phyloP scores from a whole-genome alignment of 2,888 invertebrate genomes.

The Leptura quadrifasciata region DNA sequence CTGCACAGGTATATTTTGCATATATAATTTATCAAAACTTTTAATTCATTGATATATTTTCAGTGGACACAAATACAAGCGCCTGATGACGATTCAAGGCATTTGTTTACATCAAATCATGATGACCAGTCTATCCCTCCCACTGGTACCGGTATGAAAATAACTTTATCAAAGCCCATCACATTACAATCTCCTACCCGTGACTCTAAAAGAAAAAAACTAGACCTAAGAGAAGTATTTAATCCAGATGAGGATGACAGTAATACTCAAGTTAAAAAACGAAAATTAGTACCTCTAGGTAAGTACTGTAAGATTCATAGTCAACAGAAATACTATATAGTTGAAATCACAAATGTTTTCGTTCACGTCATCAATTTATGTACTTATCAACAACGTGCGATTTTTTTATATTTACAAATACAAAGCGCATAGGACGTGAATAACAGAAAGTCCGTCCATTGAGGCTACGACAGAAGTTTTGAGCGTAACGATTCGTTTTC shows the following conservation, averaged over 20 bases:
- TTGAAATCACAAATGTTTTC: too few species aligned
- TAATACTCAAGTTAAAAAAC: slow-evolving; percentile 78
- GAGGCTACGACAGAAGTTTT: too few species aligned
- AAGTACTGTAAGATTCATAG: slow-evolving; percentile 49
- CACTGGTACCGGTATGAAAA: slow-evolving; percentile 71
- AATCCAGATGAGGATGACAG: slow-evolving; percentile 88
- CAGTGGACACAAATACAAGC: slow-evolving; percentile 73
- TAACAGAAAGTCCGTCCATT: too few species aligned
- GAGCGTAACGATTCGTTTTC: too few species aligned
- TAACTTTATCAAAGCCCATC: slow-evolving; percentile 72
- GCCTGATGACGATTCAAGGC: slow-evolving; percentile 74
- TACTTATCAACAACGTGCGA: too few species aligned
- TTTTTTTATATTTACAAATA: too few species aligned
- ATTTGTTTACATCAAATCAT: slow-evolving; percentile 72
- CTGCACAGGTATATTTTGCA: slow-evolving; percentile 65
- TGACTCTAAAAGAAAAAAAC: slow-evolving; percentile 80
- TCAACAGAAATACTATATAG: background rate
- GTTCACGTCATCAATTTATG: too few species aligned
- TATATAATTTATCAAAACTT: slow-evolving; percentile 6
- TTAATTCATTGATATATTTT: slow-evolving; percentile 41
- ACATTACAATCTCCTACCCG: slow-evolving; percentile 72
- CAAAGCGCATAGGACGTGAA: too few species aligned
- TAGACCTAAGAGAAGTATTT: slow-evolving; percentile 89
- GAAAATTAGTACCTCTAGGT: slow-evolving; percentile 88
- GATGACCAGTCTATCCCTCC: slow-evolving; percentile 67